Evolutionary conservation across 2,797 vertebrate species (phyloP), one percentile per base, ranked within the genome.

Genomic region (Apodemus agrarius): DNA sequence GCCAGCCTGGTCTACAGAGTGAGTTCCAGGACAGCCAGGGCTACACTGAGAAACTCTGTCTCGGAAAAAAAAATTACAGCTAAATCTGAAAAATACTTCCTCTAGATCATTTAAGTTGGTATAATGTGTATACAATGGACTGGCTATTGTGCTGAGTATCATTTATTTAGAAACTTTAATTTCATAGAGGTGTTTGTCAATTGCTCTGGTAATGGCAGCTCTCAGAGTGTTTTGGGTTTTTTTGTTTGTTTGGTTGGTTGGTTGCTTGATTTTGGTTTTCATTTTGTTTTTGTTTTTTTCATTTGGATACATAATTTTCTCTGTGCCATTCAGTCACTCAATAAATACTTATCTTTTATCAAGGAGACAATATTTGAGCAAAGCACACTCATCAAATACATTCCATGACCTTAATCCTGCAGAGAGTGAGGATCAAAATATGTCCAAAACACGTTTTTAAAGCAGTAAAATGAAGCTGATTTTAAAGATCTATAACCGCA

Each of bases 381-480:
- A 94, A 83, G 13, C 21, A 2, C 34, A 74, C 63, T 79, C 63
- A 82, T 61, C 19, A 40, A 11, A 2, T 78, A 24, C 19, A 88
- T 80, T 24, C 2, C 4, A 59, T 57, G 49, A 91, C 9, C 43
- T 10, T 69, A 88, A 57, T 74, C 49, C 76, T 34, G 1, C 78
- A 83, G 89, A 89, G 1, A 81, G 59, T 87, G 54, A 65, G 21
- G 91, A 21, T 16, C 16, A 74, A 84, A 83, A 93, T 87, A 43
- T 31, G 29, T 67, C 89, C 22, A 94, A 88, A 93, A n/a, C 87
- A 11, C 17, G 88, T 94, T 86, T 94, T 93, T 10, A 96, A 96
- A 54, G 37, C 24, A 59, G 37, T 10, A 59, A 88, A 91, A 69
- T 79, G 90, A 86, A 88, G 5, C 65, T 93, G 93, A 78, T 82